A percentile compares a stretch with the other conserved stretches of the same genome.
Evolutionary conservation across 2,797 vertebrate species (phyloP).

Genomic region (Distichodus sexfasciatus): DNA sequence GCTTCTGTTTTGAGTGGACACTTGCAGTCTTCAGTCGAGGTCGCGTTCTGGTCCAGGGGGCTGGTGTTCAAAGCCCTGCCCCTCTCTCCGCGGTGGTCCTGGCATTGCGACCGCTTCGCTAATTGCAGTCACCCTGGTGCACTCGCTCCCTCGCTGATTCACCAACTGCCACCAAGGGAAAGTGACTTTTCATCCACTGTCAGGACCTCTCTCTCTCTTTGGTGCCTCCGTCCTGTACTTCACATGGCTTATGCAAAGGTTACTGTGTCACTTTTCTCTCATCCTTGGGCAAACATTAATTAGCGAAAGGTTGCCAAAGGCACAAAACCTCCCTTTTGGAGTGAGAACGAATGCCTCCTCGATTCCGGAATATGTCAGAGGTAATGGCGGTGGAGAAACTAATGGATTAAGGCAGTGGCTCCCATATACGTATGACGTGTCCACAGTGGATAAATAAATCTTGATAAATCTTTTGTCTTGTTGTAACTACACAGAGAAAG

Average conservation of each 20-base stretch:
- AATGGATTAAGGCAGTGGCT: constrained; percentile 27
- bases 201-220: constrained; percentile 25
- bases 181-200: constrained; percentile 38
- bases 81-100: constrained; percentile 28
- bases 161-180: constrained; percentile 49
- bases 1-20: neutral
- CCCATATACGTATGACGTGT: too few species aligned
- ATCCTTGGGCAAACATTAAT: constrained; percentile 46
- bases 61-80: constrained; percentile 33
- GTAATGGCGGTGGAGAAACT: constrained; percentile 20
- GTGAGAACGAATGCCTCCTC: constrained; percentile 32
- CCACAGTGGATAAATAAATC: too few species aligned
- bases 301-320: constrained; percentile 31
- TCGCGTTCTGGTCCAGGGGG: constrained; percentile 35
- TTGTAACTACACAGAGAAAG: too few species aligned
- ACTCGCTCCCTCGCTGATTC: constrained; percentile 47
- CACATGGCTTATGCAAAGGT: constrained; percentile 35
- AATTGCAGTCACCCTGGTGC: constrained; percentile 43
- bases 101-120: constrained; percentile 44
- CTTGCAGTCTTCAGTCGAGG: constrained; percentile 4
- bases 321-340: constrained; percentile 26
- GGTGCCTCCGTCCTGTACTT: constrained; percentile 19
- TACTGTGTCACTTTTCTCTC: constrained; percentile 31
- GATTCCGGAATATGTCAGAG: constrained; percentile 29
- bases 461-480: too few species aligned